A percentile compares a stretch with the other conserved stretches of the same genome.
These are phyloP conservation scores for Carduelis carduelis DNA, from an alignment of 2,797 vertebrate species.

Conservation along the genomic window DNA sequence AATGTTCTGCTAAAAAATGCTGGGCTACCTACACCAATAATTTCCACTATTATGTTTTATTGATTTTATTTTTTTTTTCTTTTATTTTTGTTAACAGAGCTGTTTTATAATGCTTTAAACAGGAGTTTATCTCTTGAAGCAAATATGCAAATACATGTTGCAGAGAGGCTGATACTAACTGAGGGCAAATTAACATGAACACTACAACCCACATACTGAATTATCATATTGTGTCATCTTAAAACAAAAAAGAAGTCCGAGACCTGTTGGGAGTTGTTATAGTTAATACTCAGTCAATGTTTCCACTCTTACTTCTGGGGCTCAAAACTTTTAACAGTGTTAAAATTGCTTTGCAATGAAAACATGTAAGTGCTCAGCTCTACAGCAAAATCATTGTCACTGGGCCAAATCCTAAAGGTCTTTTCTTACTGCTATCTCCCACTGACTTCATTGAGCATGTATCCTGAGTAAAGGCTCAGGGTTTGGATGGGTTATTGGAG, in stretches of 20 bases:
- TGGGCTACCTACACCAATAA: not conserved
- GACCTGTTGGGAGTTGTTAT: not conserved
- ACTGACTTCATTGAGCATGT: not conserved
- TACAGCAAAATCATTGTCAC: constrained; percentile 9
- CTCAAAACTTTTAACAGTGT: not conserved
- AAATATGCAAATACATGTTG: not conserved
- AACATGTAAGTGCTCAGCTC: not conserved
- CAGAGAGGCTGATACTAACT: not conserved
- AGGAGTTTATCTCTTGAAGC: not conserved
- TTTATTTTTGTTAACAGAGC: not conserved
- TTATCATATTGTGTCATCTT: not conserved
- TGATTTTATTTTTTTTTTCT: not conserved
- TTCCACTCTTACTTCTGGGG: not conserved
- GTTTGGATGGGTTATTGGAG: not conserved
- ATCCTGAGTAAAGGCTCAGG: not conserved
- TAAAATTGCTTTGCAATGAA: constrained; percentile 12
- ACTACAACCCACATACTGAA: not conserved
- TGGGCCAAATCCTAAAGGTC: not conserved
- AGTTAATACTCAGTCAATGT: not conserved
- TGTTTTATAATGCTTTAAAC: constrained; percentile 1
- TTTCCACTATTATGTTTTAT: not conserved
- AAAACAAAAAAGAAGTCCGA: constrained; percentile 2
- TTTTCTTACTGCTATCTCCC: not conserved
- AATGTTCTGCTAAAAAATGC: not conserved
- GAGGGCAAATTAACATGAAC: not conserved